Evolutionary conservation across 2,113 vertebrate genomes (phyloP).

Genomic region (Poeciliopsis turrubarensis): DNA sequence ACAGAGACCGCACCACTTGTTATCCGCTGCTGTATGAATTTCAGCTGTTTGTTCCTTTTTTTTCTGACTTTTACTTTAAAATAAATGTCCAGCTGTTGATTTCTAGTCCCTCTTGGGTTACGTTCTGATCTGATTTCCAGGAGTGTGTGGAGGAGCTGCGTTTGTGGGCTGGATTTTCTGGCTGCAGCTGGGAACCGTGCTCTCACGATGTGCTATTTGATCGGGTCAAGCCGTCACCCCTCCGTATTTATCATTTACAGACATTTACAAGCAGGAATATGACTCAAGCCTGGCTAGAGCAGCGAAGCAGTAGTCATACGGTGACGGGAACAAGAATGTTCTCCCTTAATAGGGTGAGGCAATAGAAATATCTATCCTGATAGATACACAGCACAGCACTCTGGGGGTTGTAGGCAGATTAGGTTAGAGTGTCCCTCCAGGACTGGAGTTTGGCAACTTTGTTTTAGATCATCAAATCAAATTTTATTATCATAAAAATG

Average conservation of each 20-base stretch:
- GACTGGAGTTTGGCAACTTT: too few species aligned
- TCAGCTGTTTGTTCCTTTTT: constrained; percentile 24
- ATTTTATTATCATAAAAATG: neutral
- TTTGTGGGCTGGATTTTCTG: constrained; percentile 35
- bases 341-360: neutral
- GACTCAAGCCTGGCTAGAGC: constrained; percentile 32
- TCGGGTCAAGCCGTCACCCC: constrained; percentile 37
- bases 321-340: neutral
- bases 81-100: constrained; percentile 21
- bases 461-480: too few species aligned
- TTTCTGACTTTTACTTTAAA: constrained; percentile 4
- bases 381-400: too few species aligned
- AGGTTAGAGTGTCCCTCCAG: too few species aligned
- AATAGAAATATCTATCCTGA: too few species aligned
- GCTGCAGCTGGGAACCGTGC: constrained; percentile 24
- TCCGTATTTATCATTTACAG: constrained; percentile 49
- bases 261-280: constrained; percentile 40
- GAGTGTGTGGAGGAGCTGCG: constrained; percentile 12
- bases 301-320: constrained; percentile 29
- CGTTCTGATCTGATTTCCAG: constrained; percentile 11
- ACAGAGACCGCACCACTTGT: constrained; percentile 51
- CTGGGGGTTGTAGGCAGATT: too few species aligned
- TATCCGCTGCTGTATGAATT: constrained; percentile 42
- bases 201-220: constrained; percentile 51
- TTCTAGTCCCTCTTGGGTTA: constrained; percentile 2